Conservation (phyloP, 2,113 vertebrate species). For the Elephantulus edwardii region DNA sequence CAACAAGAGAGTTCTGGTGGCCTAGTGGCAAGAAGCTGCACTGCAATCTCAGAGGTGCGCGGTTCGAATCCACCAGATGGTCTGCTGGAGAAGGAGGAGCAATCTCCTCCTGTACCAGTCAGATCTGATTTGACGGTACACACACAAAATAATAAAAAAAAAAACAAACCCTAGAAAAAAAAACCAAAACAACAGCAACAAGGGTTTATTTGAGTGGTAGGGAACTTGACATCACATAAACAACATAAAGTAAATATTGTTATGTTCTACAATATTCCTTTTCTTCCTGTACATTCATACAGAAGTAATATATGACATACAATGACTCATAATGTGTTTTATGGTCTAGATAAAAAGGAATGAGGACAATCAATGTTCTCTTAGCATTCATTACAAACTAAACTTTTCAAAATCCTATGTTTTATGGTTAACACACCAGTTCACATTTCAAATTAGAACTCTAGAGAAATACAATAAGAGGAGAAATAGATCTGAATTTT, state of each 20-base stretch:
- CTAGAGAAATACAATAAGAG: neutral
- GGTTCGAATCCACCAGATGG: too few relatives aligned
- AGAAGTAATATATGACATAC: constrained; percentile 5
- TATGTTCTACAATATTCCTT: neutral
- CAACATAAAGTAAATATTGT: neutral
- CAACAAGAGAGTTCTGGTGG: too few relatives aligned
- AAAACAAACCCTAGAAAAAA: too few relatives aligned
- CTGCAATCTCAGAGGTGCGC: too few relatives aligned
- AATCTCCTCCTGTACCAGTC: too few relatives aligned
- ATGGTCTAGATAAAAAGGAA: neutral
- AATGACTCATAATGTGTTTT: neutral
- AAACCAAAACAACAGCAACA: too few relatives aligned
- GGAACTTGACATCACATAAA: too few relatives aligned
- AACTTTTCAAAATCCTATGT: neutral
- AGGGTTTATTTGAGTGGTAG: too few relatives aligned
- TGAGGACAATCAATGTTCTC: neutral
- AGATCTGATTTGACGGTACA: too few relatives aligned
- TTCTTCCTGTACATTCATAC: neutral
- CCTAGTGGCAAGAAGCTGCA: too few relatives aligned
- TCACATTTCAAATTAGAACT: neutral
- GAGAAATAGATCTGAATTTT: neutral
- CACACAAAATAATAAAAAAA: too few relatives aligned
- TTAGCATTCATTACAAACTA: neutral
- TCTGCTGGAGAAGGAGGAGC: too few relatives aligned
- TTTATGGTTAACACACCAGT: neutral